Percentiles rank a stretch among this genome's conserved stretches.
Evolutionary conservation across 2,113 vertebrate genomes (phyloP).

Genomic region (Lonchura striata): DNA sequence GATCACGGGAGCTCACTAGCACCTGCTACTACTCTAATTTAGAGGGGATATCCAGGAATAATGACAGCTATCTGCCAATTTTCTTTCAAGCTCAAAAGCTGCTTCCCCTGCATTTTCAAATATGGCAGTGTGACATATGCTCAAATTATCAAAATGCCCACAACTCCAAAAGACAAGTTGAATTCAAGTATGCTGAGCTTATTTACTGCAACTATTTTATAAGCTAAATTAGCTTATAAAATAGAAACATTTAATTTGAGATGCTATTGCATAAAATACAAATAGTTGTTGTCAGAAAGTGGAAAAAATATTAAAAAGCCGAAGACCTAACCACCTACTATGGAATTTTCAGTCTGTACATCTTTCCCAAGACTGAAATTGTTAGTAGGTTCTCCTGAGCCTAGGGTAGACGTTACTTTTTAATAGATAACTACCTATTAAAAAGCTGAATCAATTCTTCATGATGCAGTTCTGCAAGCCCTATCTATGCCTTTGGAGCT

Average conservation of each 20-base stretch:
- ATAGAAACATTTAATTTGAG: not conserved
- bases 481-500: not conserved
- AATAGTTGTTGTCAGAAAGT: not conserved
- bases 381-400: not conserved
- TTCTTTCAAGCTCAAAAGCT: not conserved
- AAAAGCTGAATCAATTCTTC: not conserved
- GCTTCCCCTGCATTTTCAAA: not conserved
- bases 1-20: not conserved
- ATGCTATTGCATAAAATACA: not conserved
- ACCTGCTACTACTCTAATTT: not conserved
- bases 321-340: not conserved
- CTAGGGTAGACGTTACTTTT: not conserved
- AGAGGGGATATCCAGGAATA: not conserved
- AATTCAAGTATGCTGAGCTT: not conserved
- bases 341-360: not conserved
- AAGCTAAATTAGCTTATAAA: not conserved
- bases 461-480: not conserved
- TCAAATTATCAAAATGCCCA: not conserved
- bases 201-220: not conserved
- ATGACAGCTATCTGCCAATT: not conserved
- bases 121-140: not conserved
- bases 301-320: not conserved
- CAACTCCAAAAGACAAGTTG: not conserved
- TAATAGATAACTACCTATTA: not conserved
- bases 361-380: not conserved